Conservation (phyloP, 2,113 vertebrate species). For the Excalfactoria chinensis region DNA sequence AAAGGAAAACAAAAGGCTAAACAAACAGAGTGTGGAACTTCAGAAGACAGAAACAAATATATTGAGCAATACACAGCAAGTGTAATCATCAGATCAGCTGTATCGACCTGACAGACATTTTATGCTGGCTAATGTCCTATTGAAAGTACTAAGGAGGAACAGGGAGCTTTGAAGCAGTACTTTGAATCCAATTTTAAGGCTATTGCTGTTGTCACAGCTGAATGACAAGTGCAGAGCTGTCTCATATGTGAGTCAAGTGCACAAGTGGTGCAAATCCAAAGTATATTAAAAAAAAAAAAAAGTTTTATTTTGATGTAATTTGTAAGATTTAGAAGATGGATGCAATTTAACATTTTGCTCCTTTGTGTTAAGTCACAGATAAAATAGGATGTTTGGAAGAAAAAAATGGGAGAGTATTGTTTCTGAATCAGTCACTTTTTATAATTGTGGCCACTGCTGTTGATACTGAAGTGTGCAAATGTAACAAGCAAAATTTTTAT, state of each 20-base stretch:
- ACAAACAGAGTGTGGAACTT: neutral
- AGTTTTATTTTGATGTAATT: neutral
- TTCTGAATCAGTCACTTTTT: neutral
- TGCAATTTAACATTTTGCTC: neutral
- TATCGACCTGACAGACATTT: neutral
- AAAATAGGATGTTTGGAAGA: neutral
- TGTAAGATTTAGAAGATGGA: neutral
- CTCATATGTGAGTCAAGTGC: neutral
- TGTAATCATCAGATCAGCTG: neutral
- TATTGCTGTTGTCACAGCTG: neutral
- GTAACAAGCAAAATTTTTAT: neutral
- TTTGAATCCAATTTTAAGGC: slow-evolving; percentile 6
- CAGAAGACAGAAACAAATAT: neutral
- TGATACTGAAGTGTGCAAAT: neutral
- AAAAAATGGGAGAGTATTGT: neutral
- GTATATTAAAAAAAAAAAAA: neutral
- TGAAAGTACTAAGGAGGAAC: neutral
- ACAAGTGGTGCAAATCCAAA: neutral
- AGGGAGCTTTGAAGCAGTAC: neutral
- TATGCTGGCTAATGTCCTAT: neutral
- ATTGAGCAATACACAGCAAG: neutral
- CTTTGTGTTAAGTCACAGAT: neutral
- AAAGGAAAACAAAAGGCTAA: neutral
- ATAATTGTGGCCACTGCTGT: neutral
- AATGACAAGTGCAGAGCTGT: neutral